Conservation (phyloP, 2,888 invertebrate species). For the Falcaria lacertinaria region DNA sequence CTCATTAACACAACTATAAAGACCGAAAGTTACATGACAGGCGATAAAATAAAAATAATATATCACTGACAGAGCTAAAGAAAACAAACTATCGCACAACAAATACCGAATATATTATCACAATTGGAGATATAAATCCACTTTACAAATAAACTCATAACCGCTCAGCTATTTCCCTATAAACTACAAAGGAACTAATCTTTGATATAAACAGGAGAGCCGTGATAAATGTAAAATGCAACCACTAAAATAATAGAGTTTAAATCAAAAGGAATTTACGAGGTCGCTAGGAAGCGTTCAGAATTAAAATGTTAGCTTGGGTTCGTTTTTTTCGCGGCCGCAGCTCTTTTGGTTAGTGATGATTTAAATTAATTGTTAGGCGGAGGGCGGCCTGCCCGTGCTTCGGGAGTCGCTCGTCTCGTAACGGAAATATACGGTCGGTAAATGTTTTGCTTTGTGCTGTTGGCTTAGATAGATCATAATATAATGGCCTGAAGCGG, state of each 20-base stretch:
- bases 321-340: slow-evolving; percentile 28
- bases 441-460: slow-evolving; percentile 1
- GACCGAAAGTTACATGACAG: not conserved
- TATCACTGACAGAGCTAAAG: not conserved
- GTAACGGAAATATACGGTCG: not conserved
- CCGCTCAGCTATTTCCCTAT: slow-evolving; percentile 12
- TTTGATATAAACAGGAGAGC: slow-evolving; percentile 33
- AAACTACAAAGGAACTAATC: slow-evolving; percentile 39
- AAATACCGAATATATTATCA: not conserved
- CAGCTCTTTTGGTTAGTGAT: slow-evolving; percentile 30
- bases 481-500: not conserved
- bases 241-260: slow-evolving; percentile 54
- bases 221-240: slow-evolving; percentile 25
- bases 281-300: slow-evolving; percentile 30
- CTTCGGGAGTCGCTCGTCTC: not conserved
- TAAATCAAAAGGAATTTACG: slow-evolving; percentile 53
- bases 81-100: not conserved
- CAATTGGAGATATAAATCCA: not conserved
- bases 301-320: slow-evolving; percentile 51
- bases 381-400: slow-evolving; percentile 23
- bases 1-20: not conserved
- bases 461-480: not conserved
- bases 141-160: not conserved
- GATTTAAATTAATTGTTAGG: slow-evolving; percentile 71
- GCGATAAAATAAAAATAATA: not conserved